Conservation (phyloP, 2,113 vertebrate species). For the Varanus komodoensis region DNA sequence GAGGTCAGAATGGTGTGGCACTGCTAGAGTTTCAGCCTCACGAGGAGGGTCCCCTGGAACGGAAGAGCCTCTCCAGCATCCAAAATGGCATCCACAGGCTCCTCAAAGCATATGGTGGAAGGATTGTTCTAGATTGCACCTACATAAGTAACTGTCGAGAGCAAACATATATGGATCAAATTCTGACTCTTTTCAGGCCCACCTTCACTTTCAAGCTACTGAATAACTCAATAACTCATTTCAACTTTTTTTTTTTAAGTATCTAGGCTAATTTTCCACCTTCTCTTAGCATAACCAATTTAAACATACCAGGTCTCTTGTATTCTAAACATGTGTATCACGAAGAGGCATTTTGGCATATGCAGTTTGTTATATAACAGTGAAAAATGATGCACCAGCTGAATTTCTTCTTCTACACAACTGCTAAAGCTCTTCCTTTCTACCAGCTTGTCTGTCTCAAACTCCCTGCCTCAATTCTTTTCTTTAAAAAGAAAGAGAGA, state of each 20-base stretch:
- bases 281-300: too few species aligned
- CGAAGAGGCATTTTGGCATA: too few species aligned
- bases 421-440: not conserved
- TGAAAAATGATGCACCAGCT: too few species aligned
- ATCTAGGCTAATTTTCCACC: too few species aligned
- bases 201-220: not conserved
- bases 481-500: not conserved
- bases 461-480: not conserved
- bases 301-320: too few species aligned
- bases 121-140: not conserved
- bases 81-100: not conserved
- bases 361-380: too few species aligned
- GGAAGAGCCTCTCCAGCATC: not conserved
- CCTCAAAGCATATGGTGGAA: not conserved
- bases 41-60: not conserved
- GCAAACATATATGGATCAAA: not conserved
- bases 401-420: too few species aligned
- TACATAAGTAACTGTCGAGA: not conserved
- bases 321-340: too few species aligned
- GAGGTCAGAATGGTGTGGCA: too few species aligned
- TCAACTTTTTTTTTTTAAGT: too few species aligned
- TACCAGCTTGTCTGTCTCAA: not conserved
- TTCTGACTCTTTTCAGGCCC: not conserved
- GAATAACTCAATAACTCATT: too few species aligned
- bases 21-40: not conserved